Base-by-base conservation (phyloP, 2,113 vertebrate species). In the Apeltes quadracus region DNA sequence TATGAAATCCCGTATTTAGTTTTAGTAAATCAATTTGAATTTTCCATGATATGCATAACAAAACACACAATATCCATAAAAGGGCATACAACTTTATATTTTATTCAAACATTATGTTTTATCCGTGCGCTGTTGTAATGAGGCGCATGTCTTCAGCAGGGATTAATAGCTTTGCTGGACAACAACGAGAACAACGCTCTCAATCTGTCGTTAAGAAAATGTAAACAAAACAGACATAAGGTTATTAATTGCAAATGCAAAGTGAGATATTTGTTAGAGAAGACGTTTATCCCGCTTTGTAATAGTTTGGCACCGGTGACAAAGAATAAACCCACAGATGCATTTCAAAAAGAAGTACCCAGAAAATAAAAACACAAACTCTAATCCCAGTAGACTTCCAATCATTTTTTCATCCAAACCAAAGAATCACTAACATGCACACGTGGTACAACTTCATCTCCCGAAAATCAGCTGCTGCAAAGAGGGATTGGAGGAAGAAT, bases 141-240 rank as follows among this genome's bases (percentile, higher is more conserved):
- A 82, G 65, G 66, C 79, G 25, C 72, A 38, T 53, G 39, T 69
- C 82, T 83, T 76, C 75, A 59, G 34, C 43, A 25, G 50, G 85
- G 87, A 89, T 89, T 87, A 85, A 69, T 87, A 85, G 78, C 62
- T 89, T 89, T 87, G 82, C 63, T 67, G 76, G 78, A 83, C 84
- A 82, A 83, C 78, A 76, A 73, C 67, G 70, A 4, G 65, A 69
- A 87, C 85, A 83, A 75, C 83, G 76, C 61, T 75, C 63, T 64
- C 80, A 75, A 67, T 84, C 86, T 88, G 82, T 88, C 82, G 27
- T 41, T 41, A 43, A 68, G 72, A 77, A 76, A 69, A 84, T 85
- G 82, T 76, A 78, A 85, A 85, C 82, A 85, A 63, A 80, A 81
- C 64, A 78, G 59, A 76, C 70, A 82, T 65, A 79, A 43, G 75